Conservation (phyloP, 2,113 vertebrate species). For the Lasiurus cinereus region DNA sequence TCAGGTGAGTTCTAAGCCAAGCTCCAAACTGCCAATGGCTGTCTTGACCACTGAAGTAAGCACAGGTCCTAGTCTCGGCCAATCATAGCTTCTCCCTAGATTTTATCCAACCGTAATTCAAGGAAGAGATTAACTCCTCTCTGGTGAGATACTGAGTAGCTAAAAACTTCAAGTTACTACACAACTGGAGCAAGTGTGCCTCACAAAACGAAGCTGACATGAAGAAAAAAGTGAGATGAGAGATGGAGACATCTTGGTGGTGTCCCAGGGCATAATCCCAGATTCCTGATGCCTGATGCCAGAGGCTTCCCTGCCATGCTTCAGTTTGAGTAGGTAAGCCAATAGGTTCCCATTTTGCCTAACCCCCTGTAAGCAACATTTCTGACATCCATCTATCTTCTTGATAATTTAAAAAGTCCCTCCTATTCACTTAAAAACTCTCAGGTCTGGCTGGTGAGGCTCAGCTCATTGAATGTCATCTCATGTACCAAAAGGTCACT, state of each 20-base stretch:
- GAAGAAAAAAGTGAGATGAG: background rate
- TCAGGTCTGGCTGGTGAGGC: too few species aligned
- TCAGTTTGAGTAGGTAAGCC: background rate
- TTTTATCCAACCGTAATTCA: background rate
- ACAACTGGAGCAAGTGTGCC: background rate
- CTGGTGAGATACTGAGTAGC: background rate
- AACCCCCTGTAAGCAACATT: background rate
- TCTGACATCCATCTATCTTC: background rate
- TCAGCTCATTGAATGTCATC: background rate
- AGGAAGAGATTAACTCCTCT: background rate
- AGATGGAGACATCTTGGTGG: background rate
- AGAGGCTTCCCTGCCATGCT: background rate
- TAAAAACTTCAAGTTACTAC: background rate
- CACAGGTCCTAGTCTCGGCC: background rate
- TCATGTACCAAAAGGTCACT: background rate
- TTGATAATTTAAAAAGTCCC: background rate
- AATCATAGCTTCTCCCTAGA: background rate
- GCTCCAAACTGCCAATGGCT: background rate
- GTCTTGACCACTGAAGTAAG: background rate
- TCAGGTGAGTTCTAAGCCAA: background rate
- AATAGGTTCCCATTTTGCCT: background rate
- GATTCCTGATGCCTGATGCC: background rate
- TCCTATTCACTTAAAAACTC: slow-evolving; percentile 2
- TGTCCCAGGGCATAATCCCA: background rate
- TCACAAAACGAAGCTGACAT: slow-evolving; percentile 13